Evolutionary conservation across 2,797 vertebrate genomes (phyloP), one percentile per base, ranked within the genome.

Genomic region (Enteromius treurensis): DNA sequence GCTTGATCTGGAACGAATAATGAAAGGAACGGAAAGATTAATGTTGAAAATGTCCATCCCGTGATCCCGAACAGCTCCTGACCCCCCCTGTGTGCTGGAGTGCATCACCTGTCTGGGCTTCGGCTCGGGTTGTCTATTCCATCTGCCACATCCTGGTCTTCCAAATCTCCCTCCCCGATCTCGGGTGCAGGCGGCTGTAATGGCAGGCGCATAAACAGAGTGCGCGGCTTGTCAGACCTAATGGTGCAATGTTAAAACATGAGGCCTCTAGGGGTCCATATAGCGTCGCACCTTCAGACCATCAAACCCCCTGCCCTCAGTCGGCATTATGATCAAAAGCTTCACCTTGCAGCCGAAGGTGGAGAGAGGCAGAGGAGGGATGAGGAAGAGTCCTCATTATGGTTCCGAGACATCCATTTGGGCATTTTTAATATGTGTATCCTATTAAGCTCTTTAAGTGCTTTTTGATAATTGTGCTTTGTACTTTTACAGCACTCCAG

Each of bases 381-480:
- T 77, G 87, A 90, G 87, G 92, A 94, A 94, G 94, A 93, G 92
- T 94, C 94, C 96, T 98, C 96, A 97, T 98, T 97, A 97, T 93
- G 93, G 93, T 92, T 92, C 92, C 87, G 92, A 96, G 95, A 96
- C 96, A 95, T 97, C 97, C 96, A 97, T 97, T 97, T 96, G 95
- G 96, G 95, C 95, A 97, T 98, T 98, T 98, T 98, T 98, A 97
- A 97, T 99, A 97, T 97, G 97, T 97, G 96, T 97, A 96, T 97
- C 96, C 96, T 97, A 98, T 99, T 98, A 99, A 97, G 95, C 95
- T 93, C 96, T 97, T 97, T 98, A 99, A 99, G 98, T 99, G 97
- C 97, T 97, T 99, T 99, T 99, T 99, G 97, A 99, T 99, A 99
- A 99, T 99, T 99, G 97, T 97, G 96, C 98, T 99, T 99, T 99